These are phyloP conservation scores for Parnassius orleans DNA, from an alignment of 2,888 invertebrate genomes.

Conservation along the genomic window DNA sequence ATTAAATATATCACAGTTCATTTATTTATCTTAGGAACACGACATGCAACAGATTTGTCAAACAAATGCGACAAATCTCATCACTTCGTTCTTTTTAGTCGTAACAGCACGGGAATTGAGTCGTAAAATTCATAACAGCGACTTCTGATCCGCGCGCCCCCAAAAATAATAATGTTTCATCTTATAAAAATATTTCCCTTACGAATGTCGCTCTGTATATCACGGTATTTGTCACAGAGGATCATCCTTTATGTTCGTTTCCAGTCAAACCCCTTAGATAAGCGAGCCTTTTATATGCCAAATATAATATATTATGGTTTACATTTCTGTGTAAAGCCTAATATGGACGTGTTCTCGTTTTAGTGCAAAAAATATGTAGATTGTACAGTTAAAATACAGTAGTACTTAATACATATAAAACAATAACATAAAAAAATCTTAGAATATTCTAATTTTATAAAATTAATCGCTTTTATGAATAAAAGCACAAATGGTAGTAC, in stretches of 20 bases:
- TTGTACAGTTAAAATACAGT: no score
- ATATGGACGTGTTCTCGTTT: slow-evolving; percentile 47
- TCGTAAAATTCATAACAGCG: slow-evolving; percentile 69
- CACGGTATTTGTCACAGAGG: slow-evolving; percentile 81
- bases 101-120: slow-evolving; percentile 43
- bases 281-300: slow-evolving; percentile 82
- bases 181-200: slow-evolving; percentile 81
- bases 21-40: not conserved
- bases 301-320: slow-evolving; percentile 82
- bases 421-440: no score
- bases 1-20: slow-evolving; percentile 9
- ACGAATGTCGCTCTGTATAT: slow-evolving; percentile 80
- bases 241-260: slow-evolving; percentile 82
- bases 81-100: slow-evolving; percentile 29
- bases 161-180: slow-evolving; percentile 81
- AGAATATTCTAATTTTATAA: no score
- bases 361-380: no score
- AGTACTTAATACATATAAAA: no score
- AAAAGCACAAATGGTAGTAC: no score
- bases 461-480: no score
- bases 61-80: slow-evolving; percentile 18
- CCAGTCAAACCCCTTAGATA: slow-evolving; percentile 82
- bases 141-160: slow-evolving; percentile 74
- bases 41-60: slow-evolving; percentile 1
- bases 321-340: slow-evolving; percentile 62